These are phyloP conservation scores for Zophobas atratus DNA, from an alignment of 1,140 invertebrate species.

Conservation along the genomic window DNA sequence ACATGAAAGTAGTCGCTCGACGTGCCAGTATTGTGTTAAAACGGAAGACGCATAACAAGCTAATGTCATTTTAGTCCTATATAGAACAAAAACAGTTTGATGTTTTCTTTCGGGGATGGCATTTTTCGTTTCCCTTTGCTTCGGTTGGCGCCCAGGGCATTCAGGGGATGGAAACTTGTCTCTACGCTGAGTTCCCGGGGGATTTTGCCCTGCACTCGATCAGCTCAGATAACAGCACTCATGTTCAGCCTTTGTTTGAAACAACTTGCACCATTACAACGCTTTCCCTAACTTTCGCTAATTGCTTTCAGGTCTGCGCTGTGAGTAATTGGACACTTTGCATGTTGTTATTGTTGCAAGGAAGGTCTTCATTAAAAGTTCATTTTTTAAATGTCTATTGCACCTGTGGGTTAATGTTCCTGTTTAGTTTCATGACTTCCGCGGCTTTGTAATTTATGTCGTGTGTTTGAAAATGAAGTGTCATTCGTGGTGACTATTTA, in stretches of 20 bases:
- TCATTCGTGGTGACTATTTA: too few species aligned
- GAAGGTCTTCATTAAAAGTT: slow-evolving; percentile 2
- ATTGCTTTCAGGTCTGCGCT: slow-evolving; percentile 57
- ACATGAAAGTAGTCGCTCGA: too few species aligned
- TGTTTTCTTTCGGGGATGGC: slow-evolving; percentile 56
- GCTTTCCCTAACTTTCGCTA: slow-evolving; percentile 57
- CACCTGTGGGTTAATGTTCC: neutral
- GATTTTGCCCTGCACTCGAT: slow-evolving; percentile 60
- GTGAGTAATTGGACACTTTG: slow-evolving; percentile 49
- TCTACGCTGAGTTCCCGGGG: slow-evolving; percentile 55
- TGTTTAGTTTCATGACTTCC: neutral
- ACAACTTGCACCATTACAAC: slow-evolving; percentile 55
- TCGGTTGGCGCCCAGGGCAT: slow-evolving; percentile 15
- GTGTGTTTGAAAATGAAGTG: too few species aligned
- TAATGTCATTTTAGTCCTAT: too few species aligned
- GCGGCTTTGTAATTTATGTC: neutral
- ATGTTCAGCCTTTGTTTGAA: slow-evolving; percentile 60
- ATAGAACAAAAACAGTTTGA: slow-evolving; percentile 51
- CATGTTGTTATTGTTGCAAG: slow-evolving; percentile 10
- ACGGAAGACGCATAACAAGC: too few species aligned
- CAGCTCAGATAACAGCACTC: slow-evolving; percentile 63
- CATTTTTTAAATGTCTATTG: slow-evolving; percentile 6
- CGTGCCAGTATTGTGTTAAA: too few species aligned
- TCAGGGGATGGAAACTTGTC: slow-evolving; percentile 52
- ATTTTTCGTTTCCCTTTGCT: slow-evolving; percentile 50